phyloP scores from a whole-genome alignment of 2,113 vertebrate genomes.

The Gymnarchus niloticus region DNA sequence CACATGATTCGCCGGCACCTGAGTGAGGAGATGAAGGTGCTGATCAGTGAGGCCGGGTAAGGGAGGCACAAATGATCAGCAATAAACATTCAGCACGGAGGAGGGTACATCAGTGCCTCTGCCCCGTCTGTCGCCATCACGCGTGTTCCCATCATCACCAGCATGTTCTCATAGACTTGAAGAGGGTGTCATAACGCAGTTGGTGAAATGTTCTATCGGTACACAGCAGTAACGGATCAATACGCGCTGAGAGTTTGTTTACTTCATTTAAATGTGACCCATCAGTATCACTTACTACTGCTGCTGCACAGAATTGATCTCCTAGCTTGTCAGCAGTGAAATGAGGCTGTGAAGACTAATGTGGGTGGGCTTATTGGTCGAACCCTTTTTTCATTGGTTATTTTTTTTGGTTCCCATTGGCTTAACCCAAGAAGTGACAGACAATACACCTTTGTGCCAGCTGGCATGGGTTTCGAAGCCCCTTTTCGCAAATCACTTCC shows the following conservation, averaged over 20 bases:
- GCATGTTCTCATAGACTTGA: too few relatives aligned
- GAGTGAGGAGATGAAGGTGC: constrained; percentile 69
- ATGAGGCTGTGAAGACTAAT: neutral
- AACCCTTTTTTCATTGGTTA: neutral
- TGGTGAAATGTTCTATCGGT: neutral
- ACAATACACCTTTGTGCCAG: too few relatives aligned
- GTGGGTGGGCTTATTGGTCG: neutral
- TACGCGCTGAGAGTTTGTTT: neutral
- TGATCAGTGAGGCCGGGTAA: constrained; percentile 66
- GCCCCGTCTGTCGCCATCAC: neutral
- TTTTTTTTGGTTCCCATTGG: neutral
- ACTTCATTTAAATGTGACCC: neutral
- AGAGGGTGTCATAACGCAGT: too few relatives aligned
- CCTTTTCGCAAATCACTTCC: neutral
- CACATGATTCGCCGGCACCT: constrained; percentile 79
- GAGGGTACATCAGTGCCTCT: neutral
- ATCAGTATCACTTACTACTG: neutral
- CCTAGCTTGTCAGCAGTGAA: neutral
- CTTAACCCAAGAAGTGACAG: neutral
- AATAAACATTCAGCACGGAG: neutral
- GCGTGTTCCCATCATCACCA: too few relatives aligned
- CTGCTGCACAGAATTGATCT: neutral
- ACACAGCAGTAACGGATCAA: neutral
- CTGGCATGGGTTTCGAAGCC: too few relatives aligned
- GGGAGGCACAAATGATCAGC: neutral